Evolutionary conservation across 2,888 invertebrate species (phyloP).

Genomic region (Diarsia rubi): DNA sequence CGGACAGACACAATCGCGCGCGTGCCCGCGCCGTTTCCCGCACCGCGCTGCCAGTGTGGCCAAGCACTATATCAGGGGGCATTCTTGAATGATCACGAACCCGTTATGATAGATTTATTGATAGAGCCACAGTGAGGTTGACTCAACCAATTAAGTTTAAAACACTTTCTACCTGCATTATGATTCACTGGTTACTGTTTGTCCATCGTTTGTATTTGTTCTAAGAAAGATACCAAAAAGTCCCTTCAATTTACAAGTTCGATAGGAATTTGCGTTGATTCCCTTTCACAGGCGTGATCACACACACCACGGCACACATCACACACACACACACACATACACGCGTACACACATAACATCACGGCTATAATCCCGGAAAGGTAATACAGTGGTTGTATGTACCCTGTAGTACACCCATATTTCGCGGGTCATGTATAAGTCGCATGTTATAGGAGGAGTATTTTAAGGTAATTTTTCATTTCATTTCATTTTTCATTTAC

Average conservation of each 20-base stretch:
- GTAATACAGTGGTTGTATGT: not conserved
- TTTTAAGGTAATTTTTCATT: too few species aligned
- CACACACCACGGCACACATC: too few species aligned
- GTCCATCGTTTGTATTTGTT: constrained; percentile 19
- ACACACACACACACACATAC: too few species aligned
- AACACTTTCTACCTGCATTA: constrained; percentile 60
- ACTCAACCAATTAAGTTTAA: constrained; percentile 45
- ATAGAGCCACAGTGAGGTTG: constrained; percentile 28
- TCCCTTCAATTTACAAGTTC: not conserved
- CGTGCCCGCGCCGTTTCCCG: too few species aligned
- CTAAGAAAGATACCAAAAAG: constrained; percentile 31
- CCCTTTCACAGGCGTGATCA: not conserved
- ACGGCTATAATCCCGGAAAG: not conserved
- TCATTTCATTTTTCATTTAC: too few species aligned
- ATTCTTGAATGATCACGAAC: too few species aligned
- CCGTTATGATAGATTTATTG: too few species aligned
- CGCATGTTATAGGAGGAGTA: too few species aligned
- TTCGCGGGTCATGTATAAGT: not conserved
- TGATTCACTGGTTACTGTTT: constrained; percentile 52
- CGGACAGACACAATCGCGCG: too few species aligned
- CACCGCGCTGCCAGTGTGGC: too few species aligned
- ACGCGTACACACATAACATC: too few species aligned
- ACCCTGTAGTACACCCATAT: not conserved
- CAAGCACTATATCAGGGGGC: too few species aligned
- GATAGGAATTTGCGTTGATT: not conserved